phyloP scores from a whole-genome alignment of 2,888 invertebrate species.

The Hemistola chrysoprasaria region DNA sequence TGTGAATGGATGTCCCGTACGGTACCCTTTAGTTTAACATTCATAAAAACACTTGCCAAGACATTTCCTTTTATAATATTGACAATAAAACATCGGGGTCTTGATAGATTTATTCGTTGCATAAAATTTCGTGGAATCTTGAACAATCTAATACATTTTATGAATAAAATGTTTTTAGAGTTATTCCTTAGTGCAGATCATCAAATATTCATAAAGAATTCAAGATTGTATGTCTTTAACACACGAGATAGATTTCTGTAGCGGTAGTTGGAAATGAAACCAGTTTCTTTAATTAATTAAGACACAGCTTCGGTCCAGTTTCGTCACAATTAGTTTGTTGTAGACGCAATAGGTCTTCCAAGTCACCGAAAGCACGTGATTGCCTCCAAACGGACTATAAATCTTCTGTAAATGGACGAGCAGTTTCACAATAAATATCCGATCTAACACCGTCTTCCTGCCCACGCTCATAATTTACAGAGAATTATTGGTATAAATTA shows the following conservation, averaged over 20 bases:
- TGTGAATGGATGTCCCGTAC: constrained; percentile 43
- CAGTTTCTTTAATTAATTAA: constrained; percentile 6
- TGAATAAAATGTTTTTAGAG: too few species aligned
- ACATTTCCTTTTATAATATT: neutral
- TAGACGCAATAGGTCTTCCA: constrained; percentile 28
- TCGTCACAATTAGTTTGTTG: constrained; percentile 28
- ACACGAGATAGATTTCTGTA: too few species aligned
- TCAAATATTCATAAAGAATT: too few species aligned
- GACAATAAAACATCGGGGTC: too few species aligned
- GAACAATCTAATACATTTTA: too few species aligned
- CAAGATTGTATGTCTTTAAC: too few species aligned
- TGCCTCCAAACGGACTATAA: constrained; percentile 51
- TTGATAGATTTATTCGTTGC: too few species aligned
- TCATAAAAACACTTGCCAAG: neutral
- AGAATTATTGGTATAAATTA: constrained; percentile 77
- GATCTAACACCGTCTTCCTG: constrained; percentile 76
- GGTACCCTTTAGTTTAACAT: constrained; percentile 33
- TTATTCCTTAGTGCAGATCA: too few species aligned
- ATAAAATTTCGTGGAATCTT: too few species aligned
- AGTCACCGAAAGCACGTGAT: constrained; percentile 41
- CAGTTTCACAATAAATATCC: constrained; percentile 73
- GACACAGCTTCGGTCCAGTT: constrained; percentile 18
- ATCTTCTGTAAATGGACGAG: constrained; percentile 66
- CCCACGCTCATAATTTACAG: constrained; percentile 73
- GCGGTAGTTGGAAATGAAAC: constrained; percentile 12